Evolutionary conservation across 1,140 invertebrate genomes (phyloP), one percentile per base, ranked within the genome.

Genomic region (Drosophila arawakana): DNA sequence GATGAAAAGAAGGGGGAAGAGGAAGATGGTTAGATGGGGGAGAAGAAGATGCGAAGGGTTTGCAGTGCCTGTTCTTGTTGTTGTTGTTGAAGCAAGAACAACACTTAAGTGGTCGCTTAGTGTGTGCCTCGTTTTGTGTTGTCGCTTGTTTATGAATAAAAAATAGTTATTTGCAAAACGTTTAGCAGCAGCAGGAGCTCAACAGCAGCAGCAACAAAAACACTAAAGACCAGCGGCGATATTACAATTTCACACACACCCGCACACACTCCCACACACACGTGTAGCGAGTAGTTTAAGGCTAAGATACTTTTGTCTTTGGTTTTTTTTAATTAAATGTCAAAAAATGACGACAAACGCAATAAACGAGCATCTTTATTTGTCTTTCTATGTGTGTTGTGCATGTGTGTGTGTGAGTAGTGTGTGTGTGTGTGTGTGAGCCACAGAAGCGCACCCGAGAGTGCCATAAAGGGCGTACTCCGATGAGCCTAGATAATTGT

Each of bases 91-190:
- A 66, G 70, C 67, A 78, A 66, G 70, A 81, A 86, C 60, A 58
- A 89, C 84, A 90, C 85, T 89, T 89, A 89, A 89, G 84, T 89
- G 84, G 81, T 84, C 84, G 85, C 71, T 88, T 83, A 81, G 84
- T 81, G 84, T 83, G 65, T 55, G 71, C 80, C 60, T 78, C 73
- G 83, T 78, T 78, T 71, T 85, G 47, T 49, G 54, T 58, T 63
- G 75, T 81, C 79, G 77, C 70, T 80, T 89, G 80, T 90, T 86
- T 89, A 89, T 89, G 84, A 84, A 89, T 89, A 89, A 89, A 78
- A 84, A 89, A 89, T 89, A 90, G 81, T 81, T 89, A 89, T 89
- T 89, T 89, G 80, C 84, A 89, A 89, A 89, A 84, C 84, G 84
- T 89, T 89, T 89, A 89, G 68, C 69, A 70, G 49, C 63, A 41